Base-by-base conservation (phyloP, 2,888 invertebrate species). In the Liposcelis brunnea region DNA sequence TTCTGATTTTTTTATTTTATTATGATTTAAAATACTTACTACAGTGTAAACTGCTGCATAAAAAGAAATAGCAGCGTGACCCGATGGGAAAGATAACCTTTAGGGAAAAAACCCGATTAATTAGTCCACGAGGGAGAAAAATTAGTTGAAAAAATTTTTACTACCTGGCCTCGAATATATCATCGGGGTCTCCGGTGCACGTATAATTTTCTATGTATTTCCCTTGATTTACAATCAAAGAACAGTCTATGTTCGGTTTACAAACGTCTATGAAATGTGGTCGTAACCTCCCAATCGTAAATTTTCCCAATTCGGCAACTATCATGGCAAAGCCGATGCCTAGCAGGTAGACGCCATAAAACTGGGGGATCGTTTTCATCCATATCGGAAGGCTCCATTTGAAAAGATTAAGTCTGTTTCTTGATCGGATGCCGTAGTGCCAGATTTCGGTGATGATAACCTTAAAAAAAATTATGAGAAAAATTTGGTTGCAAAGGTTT, bases 251-350 rank as follows among this genome's bases (percentile, higher is more conserved):
- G 53, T 72, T 67, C 1, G 95, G 95, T 46, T 72, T 66, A 59
- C 97, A 98, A 1, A 94, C 80, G 53, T 72, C 74, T 59, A 91
- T 75, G 68, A 97, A 98, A 66, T 97, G 93, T 21, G 97, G 97
- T 53, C 97, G 70, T 52, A 95, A 66, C 46, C 94, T 74, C 33
- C 97, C 97, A 51, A 95, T 79, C 8, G 83, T 77, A 61, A 91
- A 94, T 66, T 97, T 95, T 51, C 85, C 87, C 51, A 93, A 75
- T 62, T 97, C 94, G 4, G 93, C 94, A 51, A 83, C 75, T 40
- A 91, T 66, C 61, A 89, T 86, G 52, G 81, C 82, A 53, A 80
- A 75, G 36, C 79, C 82, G 38, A 81, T 81, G 0, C 91, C 94
- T 63, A 93, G 91, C 19, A 80, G 77, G 61, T 91, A 93, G 36